Base-by-base conservation (phyloP, 2,888 invertebrate genomes). In the Eutolmus rufibarbis region DNA sequence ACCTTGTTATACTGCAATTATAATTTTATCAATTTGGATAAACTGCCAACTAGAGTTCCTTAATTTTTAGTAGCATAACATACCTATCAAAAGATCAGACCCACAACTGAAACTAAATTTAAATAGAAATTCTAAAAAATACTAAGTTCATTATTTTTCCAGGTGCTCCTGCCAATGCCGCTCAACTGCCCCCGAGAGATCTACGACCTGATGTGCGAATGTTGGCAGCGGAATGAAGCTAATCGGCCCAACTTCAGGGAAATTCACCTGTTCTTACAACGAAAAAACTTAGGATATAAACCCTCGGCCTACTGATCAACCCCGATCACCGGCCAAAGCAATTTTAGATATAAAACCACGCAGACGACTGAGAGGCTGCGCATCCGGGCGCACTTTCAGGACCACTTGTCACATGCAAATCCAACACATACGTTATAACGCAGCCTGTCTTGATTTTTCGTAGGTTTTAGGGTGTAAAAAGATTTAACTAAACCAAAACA, bases 201-300 rank as follows among this genome's bases (percentile, higher is more conserved):
- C 90, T 97, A 95, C 93, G 97, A 97, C 92, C 93, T 97, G 91
- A 96, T 97, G 96, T 94, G 95, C 90, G 97, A 97, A 91, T 97
- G 97, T 91, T 97, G 97, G 97, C 96, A 96, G 91, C 93, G 96
- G 86, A 95, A 96, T 91, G 96, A 96, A 90, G 93, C 94, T 66
- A 95, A 95, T 92, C 93, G 97, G 87, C 97, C 97, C 77, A 95
- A 95, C 90, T 97, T 97, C 93, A 94, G 95, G 88, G 97, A 97
- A 92, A 97, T 97, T 90, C 96, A 97, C 93, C 94, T 97, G 92
- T 97, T 97, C 93, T 94, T 97, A 89, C 96, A 96, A 92, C 93
- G 96, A 90, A 96, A 96, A 92, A 96, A 96, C 92, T 93, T 96
- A 89, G 95, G 93, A 88, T 93, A 92, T 89, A 93, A 92, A 90